phyloP scores from a whole-genome alignment of 2,888 invertebrate species.

The Penaeus monodon region DNA sequence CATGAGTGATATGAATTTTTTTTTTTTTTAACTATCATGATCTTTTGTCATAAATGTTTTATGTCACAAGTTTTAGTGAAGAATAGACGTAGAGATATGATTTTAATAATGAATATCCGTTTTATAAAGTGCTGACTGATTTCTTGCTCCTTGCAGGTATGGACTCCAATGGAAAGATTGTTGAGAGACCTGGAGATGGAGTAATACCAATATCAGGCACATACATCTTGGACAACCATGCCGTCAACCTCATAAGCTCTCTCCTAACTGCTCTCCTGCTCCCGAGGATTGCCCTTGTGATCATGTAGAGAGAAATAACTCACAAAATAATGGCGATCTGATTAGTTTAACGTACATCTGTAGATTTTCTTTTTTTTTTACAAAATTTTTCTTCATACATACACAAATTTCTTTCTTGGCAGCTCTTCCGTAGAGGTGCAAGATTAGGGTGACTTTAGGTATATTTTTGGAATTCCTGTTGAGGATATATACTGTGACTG shows the following conservation, averaged over 20 bases:
- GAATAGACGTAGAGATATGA: neutral
- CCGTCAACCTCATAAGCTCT: constrained; percentile 86
- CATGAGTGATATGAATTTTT: too few species aligned
- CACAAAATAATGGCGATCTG: neutral
- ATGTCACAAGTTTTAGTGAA: neutral
- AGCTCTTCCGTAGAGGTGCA: too few species aligned
- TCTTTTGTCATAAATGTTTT: too few species aligned
- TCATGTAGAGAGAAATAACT: constrained; percentile 33
- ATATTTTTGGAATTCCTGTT: too few species aligned
- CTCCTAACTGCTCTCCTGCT: constrained; percentile 80
- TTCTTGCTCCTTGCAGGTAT: constrained; percentile 74
- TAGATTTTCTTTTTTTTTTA: neutral
- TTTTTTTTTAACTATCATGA: too few species aligned
- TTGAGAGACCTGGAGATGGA: constrained; percentile 79
- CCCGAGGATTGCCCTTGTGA: constrained; percentile 70
- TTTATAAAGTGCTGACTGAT: neutral
- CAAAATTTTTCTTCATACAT: too few species aligned
- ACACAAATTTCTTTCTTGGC: too few species aligned
- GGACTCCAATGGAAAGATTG: constrained; percentile 78
- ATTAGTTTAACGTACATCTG: too few species aligned
- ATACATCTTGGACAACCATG: constrained; percentile 85
- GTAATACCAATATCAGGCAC: constrained; percentile 83
- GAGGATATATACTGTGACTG: too few species aligned
- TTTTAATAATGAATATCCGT: neutral
- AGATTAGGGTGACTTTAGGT: too few species aligned